Evolutionary conservation across 2,113 vertebrate species (phyloP).

Genomic region (Gymnocephalus cernua): DNA sequence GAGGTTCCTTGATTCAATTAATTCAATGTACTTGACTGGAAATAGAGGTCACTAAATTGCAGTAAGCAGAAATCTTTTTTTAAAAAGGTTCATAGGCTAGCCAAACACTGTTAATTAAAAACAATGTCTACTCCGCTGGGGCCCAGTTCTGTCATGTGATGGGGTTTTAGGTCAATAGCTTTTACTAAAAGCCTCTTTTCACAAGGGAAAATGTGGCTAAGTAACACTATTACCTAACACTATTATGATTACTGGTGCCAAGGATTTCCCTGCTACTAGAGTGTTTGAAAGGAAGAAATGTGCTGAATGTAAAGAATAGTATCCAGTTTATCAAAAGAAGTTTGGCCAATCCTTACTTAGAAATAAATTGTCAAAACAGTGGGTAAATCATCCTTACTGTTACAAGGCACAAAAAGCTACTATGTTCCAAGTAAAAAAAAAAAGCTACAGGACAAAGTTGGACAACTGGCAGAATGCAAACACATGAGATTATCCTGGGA

Average conservation of each 20-base stretch:
- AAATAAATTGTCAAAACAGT: not conserved
- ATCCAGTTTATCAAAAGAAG: not conserved
- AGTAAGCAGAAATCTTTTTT: not conserved
- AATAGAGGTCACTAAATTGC: not conserved
- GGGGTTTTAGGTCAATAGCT: conserved; percentile 16
- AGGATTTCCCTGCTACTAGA: conserved; percentile 6
- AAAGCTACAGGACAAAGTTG: not conserved
- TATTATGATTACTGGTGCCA: conserved; percentile 12
- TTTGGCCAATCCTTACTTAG: not conserved
- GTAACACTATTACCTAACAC: conserved; percentile 12
- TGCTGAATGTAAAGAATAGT: not conserved
- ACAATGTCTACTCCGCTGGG: not conserved
- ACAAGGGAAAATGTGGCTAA: conserved; percentile 21
- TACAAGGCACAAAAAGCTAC: not conserved
- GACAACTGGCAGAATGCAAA: not conserved
- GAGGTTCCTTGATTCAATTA: not conserved
- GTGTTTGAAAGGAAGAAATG: conserved; percentile 3
- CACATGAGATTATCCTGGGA: not conserved
- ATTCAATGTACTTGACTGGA: not conserved
- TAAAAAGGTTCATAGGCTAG: not conserved
- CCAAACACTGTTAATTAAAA: not conserved
- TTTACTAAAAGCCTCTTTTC: conserved; percentile 33
- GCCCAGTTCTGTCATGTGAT: conserved; percentile 31
- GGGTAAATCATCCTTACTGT: not conserved
- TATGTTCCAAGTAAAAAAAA: not conserved